These are phyloP conservation scores for Cephus pulcher DNA, from an alignment of 2,888 invertebrate species.

Conservation along the genomic window DNA sequence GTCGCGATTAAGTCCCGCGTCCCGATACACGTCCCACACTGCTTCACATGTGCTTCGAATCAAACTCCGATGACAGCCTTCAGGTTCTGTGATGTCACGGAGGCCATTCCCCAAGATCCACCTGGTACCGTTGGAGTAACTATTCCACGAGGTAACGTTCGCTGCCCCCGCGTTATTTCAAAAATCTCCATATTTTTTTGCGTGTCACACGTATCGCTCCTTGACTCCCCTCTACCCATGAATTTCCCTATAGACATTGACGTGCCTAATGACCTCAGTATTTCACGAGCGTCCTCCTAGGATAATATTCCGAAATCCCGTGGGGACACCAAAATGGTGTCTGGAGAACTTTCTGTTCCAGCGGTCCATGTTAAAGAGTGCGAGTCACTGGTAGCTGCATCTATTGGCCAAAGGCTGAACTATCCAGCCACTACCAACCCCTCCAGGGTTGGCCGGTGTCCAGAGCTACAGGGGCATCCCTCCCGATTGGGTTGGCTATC, in stretches of 20 bases:
- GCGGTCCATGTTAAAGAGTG: not conserved
- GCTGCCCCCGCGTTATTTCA: not conserved
- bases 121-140: not conserved
- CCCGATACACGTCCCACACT: not conserved
- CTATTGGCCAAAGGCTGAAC: slow-evolving; percentile 41
- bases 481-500: not conserved
- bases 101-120: not conserved
- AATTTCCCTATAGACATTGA: not conserved
- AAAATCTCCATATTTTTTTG: not conserved
- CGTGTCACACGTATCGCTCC: not conserved
- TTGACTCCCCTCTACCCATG: not conserved
- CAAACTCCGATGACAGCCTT: not conserved
- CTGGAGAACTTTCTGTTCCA: not conserved
- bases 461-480: slow-evolving; percentile 4
- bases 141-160: not conserved
- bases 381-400: slow-evolving; percentile 42
- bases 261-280: not conserved
- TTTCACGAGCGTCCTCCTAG: not conserved
- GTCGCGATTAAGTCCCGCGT: not conserved
- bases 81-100: not conserved
- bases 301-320: not conserved
- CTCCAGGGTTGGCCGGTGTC: slow-evolving; percentile 38
- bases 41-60: not conserved
- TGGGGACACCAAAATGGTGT: not conserved
- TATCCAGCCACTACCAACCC: not conserved